A percentile compares a stretch with the other conserved stretches of the same genome.
These are phyloP conservation scores for Phaedon cochleariae DNA, from an alignment of 2,888 invertebrate genomes.

Conservation along the genomic window DNA sequence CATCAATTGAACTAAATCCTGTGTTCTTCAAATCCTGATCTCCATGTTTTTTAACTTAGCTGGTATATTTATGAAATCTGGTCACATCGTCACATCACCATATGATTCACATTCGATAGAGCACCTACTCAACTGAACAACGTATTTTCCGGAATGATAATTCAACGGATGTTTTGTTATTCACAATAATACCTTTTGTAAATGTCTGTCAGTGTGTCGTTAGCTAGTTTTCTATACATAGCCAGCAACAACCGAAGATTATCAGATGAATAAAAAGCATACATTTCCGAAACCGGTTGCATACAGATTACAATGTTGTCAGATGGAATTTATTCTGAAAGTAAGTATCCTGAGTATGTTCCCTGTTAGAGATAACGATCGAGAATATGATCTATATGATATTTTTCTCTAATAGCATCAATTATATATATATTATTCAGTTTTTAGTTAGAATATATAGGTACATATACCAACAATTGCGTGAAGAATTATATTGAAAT, in stretches of 20 bases:
- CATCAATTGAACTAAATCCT: no score
- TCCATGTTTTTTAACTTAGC: neutral
- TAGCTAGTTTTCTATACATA: conserved; percentile 40
- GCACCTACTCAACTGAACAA: conserved; percentile 13
- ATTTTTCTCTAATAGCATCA: no score
- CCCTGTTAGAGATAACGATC: no score
- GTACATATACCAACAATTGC: no score
- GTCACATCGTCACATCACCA: conserved; percentile 2
- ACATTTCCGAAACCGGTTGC: conserved; percentile 37
- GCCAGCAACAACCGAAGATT: conserved; percentile 37
- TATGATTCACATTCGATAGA: conserved; percentile 15
- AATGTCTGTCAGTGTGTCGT: conserved; percentile 47
- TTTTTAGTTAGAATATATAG: no score
- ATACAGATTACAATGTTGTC: neutral
- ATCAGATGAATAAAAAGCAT: conserved; percentile 36
- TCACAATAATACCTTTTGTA: conserved; percentile 29
- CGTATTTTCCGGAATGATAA: conserved; percentile 23
- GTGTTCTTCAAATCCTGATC: no score
- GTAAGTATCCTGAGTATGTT: no score
- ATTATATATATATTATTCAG: no score
- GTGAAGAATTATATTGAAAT: no score
- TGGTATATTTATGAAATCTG: neutral
- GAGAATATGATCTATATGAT: no score
- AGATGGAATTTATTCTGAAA: neutral
- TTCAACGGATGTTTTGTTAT: conserved; percentile 22